A percentile compares a stretch with the other conserved stretches of the same genome.
Evolutionary conservation across 2,888 invertebrate species (phyloP).

Genomic region (Drosophila sordidula): DNA sequence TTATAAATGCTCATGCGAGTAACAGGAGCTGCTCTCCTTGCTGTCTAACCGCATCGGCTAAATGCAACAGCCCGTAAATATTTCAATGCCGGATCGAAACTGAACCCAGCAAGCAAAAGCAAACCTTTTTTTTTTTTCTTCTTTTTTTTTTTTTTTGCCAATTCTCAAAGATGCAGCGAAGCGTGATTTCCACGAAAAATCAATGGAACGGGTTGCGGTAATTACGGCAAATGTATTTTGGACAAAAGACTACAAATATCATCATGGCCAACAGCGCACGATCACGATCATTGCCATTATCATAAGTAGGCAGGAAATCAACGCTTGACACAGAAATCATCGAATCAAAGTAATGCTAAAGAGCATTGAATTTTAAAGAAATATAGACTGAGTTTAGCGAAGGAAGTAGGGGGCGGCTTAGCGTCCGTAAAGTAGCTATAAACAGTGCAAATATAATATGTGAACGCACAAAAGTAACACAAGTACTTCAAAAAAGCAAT

Average conservation of each 20-base stretch:
- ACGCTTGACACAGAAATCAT: conserved; percentile 69
- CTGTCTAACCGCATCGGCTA: conserved; percentile 73
- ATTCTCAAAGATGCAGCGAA: conserved; percentile 57
- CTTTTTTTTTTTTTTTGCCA: conserved; percentile 43
- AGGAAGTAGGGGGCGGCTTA: not conserved
- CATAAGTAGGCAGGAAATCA: conserved; percentile 61
- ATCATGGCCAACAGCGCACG: conserved; percentile 16
- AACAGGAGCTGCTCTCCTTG: conserved; percentile 40
- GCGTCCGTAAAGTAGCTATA: not conserved
- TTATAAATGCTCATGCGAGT: conserved; percentile 62
- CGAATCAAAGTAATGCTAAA: conserved; percentile 38
- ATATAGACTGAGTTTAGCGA: not conserved
- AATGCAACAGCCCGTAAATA: conserved; percentile 69
- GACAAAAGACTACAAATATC: conserved; percentile 43
- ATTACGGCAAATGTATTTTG: conserved; percentile 62
- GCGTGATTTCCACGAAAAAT: conserved; percentile 35
- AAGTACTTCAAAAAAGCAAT: not conserved
- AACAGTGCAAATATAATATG: conserved; percentile 6
- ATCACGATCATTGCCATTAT: conserved; percentile 19
- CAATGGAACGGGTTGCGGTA: conserved; percentile 59
- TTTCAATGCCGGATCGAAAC: conserved; percentile 37
- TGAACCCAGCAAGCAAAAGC: conserved; percentile 9
- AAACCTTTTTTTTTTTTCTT: too few species aligned
- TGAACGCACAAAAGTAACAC: not conserved
- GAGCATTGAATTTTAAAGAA: conserved; percentile 24